Evolutionary conservation across 2,888 invertebrate species (phyloP).

Genomic region (Acrobasis repandana): DNA sequence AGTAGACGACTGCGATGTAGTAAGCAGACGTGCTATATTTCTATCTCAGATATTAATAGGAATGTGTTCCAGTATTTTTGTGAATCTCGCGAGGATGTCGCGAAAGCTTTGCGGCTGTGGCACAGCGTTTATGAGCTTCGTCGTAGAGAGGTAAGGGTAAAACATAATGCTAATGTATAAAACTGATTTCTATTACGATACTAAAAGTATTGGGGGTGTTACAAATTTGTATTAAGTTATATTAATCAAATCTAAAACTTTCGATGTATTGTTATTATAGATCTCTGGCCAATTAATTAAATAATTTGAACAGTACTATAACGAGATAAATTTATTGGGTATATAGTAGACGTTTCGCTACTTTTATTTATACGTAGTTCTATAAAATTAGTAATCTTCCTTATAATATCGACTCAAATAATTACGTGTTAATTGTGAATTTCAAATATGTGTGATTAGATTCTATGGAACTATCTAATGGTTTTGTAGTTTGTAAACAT

Average conservation of each 20-base stretch:
- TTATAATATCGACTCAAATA: conserved; percentile 50
- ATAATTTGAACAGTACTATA: conserved; percentile 38
- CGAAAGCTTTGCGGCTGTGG: conserved; percentile 63
- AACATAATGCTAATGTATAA: conserved; percentile 69
- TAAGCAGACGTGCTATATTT: conserved; percentile 37
- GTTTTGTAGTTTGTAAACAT: conserved; percentile 58
- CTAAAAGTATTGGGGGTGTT: conserved; percentile 79
- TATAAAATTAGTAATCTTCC: conserved; percentile 49
- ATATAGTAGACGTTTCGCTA: conserved; percentile 20
- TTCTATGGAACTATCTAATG: conserved; percentile 65
- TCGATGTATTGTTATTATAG: conserved; percentile 2
- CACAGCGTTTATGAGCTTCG: conserved; percentile 76
- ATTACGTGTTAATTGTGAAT: conserved; percentile 57
- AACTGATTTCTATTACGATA: conserved; percentile 74
- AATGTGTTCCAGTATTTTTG: conserved; percentile 62
- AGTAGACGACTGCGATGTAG: neutral
- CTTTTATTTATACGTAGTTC: conserved; percentile 44
- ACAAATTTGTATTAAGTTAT: conserved; percentile 74
- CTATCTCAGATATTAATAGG: conserved; percentile 69
- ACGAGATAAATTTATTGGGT: conserved; percentile 29
- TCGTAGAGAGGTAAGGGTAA: conserved; percentile 78
- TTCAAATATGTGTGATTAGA: conserved; percentile 62
- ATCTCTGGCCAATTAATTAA: conserved; percentile 22
- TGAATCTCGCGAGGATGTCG: conserved; percentile 48
- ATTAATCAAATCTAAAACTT: conserved; percentile 15